Base-by-base conservation (phyloP, 2,113 vertebrate species). In the Proterorhinus semilunaris region DNA sequence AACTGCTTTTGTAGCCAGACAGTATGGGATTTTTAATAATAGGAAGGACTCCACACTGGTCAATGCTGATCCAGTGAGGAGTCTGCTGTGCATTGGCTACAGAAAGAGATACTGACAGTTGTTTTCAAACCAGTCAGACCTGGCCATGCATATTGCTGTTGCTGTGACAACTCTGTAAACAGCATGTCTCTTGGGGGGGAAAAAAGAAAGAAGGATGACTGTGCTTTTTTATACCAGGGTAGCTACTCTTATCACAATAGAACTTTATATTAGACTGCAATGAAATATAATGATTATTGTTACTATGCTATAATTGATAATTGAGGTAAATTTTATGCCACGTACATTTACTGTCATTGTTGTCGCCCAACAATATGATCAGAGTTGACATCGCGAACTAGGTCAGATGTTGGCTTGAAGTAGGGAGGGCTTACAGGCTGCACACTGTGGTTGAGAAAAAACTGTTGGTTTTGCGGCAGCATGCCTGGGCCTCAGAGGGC, bases 131-230 rank as follows among this genome's bases (percentile, higher is more conserved):
- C 83, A 70, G 71, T 58, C 71, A 75, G 77, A 82, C 75, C 52
- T 83, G 70, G 16, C 76, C 70, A 52, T 36, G 27, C 27, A 5
- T 68, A 50, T 79, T 75, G 58, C 36, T 65, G 85, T 89, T 79
- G 68, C 82, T 75, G 77, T 86, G 84, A 70, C 76, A 69, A 91
- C 72, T 53, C 10, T 27, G 69, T 86, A 89, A 91, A 92, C 86
- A 83, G 72, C 71, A 57, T 66, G 48, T 53, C 46, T 71, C 73
- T 15, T 65, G 75, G 51, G 21, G 66, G 70, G 7, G 69, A 58
- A 73, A 64, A 62, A 74, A 16, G 36, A 10, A 1, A 61, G 12
- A 61, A 15, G 6, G 53, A 61, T 45, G 43, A 45, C 36, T 4
- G 8, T 11, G 17, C 53, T 55, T 5, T 55, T 55, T 55, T 55